Conservation (phyloP, 2,797 vertebrate genomes). For the Nothura maculosa region DNA sequence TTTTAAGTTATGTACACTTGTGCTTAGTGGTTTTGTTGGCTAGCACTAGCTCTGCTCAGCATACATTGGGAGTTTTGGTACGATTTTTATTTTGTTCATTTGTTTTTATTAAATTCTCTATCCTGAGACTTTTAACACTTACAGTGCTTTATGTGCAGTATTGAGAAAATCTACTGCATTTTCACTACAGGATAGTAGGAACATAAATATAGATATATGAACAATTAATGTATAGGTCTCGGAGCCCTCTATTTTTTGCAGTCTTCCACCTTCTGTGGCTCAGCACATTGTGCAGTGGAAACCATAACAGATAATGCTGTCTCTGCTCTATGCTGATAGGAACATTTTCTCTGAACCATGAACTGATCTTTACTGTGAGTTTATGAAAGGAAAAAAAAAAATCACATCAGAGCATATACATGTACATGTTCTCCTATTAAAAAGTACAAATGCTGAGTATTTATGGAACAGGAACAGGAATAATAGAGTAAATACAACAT, state of each 20-base stretch:
- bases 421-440: not conserved
- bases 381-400: not conserved
- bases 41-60: not conserved
- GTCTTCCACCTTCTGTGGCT: not conserved
- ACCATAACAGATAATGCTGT: not conserved
- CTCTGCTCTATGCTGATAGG: not conserved
- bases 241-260: not conserved
- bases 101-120: not conserved
- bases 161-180: not conserved
- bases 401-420: not conserved
- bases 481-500: constrained; percentile 63
- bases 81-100: not conserved
- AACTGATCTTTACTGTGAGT: not conserved
- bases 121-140: not conserved
- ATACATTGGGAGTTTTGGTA: not conserved
- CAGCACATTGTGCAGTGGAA: not conserved
- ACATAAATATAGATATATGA: not conserved
- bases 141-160: not conserved
- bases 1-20: not conserved
- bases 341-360: not conserved
- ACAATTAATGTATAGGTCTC: not conserved
- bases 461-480: not conserved
- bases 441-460: not conserved
- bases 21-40: not conserved
- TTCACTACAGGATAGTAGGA: not conserved